A percentile compares a stretch with the other conserved stretches of the same genome.
Conservation (phyloP, 2,113 vertebrate species). For the Serinus canaria region DNA sequence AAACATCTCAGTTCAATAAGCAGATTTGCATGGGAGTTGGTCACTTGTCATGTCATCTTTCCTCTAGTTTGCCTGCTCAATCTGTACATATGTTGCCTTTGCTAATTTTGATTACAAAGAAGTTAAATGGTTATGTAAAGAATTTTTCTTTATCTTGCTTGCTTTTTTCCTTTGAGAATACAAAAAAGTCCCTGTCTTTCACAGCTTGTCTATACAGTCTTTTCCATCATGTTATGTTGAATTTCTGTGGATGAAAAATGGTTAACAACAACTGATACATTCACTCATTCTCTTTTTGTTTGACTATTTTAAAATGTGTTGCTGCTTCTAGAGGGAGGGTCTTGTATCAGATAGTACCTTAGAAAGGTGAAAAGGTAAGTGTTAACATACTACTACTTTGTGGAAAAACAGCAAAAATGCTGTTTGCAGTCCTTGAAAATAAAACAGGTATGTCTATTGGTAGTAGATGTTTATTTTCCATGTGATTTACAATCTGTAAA, state of each 20-base stretch:
- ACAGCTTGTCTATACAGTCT: background rate
- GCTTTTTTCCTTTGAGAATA: background rate
- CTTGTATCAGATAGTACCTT: background rate
- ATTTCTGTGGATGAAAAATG: background rate
- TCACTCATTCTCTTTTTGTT: background rate
- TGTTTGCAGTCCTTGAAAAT: background rate
- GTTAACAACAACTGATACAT: background rate
- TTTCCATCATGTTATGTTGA: background rate
- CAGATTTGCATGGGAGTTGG: background rate
- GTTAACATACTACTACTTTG: background rate
- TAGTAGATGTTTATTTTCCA: background rate
- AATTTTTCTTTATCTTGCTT: background rate
- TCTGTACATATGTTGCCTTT: background rate
- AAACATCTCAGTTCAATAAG: background rate
- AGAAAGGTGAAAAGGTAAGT: background rate
- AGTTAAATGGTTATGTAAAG: background rate
- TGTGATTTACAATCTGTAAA: background rate
- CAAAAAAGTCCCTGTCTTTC: background rate
- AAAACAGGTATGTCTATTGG: background rate
- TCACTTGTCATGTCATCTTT: background rate
- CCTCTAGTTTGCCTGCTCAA: background rate
- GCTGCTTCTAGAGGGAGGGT: background rate
- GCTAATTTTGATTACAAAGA: background rate
- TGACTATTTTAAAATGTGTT: background rate
- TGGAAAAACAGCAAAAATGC: background rate